Evolutionary conservation across 1,140 invertebrate genomes (phyloP), one percentile per base, ranked within the genome.

Genomic region (Mizuhopecten yessoensis): DNA sequence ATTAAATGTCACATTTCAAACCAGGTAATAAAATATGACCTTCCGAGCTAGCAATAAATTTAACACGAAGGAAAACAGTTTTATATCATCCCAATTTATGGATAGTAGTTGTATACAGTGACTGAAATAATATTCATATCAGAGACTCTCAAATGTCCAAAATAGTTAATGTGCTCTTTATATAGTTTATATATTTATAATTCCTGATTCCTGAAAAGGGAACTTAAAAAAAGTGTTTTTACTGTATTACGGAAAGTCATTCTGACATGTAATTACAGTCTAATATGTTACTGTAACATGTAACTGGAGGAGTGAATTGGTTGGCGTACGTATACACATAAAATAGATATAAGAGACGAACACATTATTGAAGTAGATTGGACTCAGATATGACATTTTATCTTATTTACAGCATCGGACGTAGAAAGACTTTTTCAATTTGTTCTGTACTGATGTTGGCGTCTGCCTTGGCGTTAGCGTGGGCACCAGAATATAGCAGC

Each of bases 401-500:
- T 39, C 33, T 39, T 36, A 42, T 29, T 42, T 90, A 29, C 89
- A 92, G 92, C 13, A 87, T 92, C 49, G 93, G 93, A 10, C 49
- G 93, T 33, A 92, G 90, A 49, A 91, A 90, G 88, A 87, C 90
- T 0, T 86, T 93, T 34, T 91, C 91, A 42, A 34, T 92, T 13
- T 36, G 89, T 17, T 87, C 92, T 0, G 49, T 93, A 0, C 49
- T 92, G 15, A 86, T 91, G 39, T 15, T 91, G 13, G 90, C 89
- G 9, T 86, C 89, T 0, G 87, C 92, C 9, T 90, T 92, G 86
- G 93, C 88, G 0, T 89, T 91, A 33, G 89, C 87, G 23, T 93
- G 90, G 89, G 89, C 92, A 34, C 92, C 92, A 0, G 92, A 92
- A n/a, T 93, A 86, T 34, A 49, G 91, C 87, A 89, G 87, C 29